Conservation (phyloP, 2,888 invertebrate genomes). For the Meandrusa payeni region DNA sequence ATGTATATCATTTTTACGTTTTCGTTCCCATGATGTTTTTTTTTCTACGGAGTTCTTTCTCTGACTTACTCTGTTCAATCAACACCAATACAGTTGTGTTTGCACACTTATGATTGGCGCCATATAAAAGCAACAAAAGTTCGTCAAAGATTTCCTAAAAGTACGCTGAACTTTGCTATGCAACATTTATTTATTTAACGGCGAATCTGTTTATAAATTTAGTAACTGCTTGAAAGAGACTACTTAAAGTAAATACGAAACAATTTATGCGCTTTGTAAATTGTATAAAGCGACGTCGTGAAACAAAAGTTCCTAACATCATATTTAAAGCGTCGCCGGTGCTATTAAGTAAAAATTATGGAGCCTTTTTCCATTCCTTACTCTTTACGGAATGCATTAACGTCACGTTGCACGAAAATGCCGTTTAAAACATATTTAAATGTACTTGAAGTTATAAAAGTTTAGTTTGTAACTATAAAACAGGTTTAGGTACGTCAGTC, state of each 20-base stretch:
- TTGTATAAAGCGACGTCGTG: background rate
- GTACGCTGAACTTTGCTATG: too few species aligned
- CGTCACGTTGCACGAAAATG: conserved; percentile 1
- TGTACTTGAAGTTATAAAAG: background rate
- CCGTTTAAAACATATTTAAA: conserved; percentile 1
- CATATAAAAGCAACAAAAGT: background rate
- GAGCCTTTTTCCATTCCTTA: background rate
- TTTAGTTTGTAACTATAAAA: background rate
- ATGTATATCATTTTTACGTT: too few species aligned
- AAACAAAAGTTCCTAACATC: background rate
- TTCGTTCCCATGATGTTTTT: too few species aligned
- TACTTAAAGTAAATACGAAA: background rate
- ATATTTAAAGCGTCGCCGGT: conserved; percentile 1
- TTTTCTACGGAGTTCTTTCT: too few species aligned
- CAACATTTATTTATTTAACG: too few species aligned
- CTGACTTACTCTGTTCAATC: too few species aligned
- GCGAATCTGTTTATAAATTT: background rate
- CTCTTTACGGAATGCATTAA: conserved; percentile 2
- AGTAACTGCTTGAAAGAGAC: background rate
- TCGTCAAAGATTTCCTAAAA: background rate
- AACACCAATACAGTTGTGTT: too few species aligned
- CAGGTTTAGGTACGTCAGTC: background rate
- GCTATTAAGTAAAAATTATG: conserved; percentile 6
- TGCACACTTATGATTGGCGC: too few species aligned
- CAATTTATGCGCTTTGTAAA: background rate